These are phyloP conservation scores for Ophonus ardosiacus DNA, from an alignment of 2,888 invertebrate species.

Conservation along the genomic window DNA sequence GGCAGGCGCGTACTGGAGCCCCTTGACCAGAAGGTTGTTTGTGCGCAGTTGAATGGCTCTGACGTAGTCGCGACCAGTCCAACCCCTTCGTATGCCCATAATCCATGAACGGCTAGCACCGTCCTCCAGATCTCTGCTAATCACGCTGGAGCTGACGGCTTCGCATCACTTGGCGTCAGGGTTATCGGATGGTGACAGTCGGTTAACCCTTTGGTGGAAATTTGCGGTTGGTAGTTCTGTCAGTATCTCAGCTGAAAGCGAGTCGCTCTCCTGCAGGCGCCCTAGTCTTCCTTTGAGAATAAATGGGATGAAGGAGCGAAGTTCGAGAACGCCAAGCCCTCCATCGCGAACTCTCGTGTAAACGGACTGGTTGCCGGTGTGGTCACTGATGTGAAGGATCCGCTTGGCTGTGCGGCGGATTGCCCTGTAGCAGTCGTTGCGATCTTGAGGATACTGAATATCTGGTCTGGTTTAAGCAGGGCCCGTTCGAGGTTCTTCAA, in stretches of 20 bases:
- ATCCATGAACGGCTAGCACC: conserved; percentile 66
- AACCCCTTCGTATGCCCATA: conserved; percentile 58
- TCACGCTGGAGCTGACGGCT: neutral
- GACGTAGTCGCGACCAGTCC: conserved; percentile 65
- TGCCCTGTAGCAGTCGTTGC: neutral
- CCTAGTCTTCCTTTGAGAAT: neutral
- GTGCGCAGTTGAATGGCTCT: conserved; percentile 64
- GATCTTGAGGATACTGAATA: neutral
- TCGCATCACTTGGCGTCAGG: neutral
- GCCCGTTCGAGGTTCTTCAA: neutral
- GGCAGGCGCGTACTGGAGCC: conserved; percentile 61
- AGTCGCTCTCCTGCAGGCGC: neutral
- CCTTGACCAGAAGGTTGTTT: conserved; percentile 62
- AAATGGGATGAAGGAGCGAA: neutral
- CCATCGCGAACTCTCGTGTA: neutral
- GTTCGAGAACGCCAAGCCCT: neutral
- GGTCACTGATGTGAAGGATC: conserved; percentile 10
- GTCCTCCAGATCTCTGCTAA: neutral
- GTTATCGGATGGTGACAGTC: neutral
- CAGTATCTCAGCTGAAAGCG: neutral
- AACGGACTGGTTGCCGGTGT: neutral
- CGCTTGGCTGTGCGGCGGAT: neutral
- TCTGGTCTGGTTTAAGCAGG: neutral
- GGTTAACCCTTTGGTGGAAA: neutral
- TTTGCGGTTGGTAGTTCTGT: neutral